These are phyloP conservation scores for Hoplodrina blanda DNA, from an alignment of 2,888 invertebrate genomes.

Conservation along the genomic window DNA sequence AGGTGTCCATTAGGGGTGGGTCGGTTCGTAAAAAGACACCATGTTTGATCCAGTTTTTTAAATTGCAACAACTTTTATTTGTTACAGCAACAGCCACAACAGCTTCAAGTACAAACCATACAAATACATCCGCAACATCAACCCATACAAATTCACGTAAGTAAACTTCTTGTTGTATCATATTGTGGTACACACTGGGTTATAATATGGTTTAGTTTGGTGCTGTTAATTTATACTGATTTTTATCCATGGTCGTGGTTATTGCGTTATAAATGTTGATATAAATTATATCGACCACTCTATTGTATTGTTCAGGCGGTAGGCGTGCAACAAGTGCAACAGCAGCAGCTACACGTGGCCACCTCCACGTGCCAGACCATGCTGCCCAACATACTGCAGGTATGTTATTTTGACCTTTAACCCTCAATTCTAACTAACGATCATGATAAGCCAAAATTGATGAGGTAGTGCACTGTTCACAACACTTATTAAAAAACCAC, in stretches of 20 bases:
- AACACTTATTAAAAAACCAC: too few species aligned
- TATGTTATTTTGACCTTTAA: slow-evolving; percentile 51
- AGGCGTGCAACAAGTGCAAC: slow-evolving; percentile 88
- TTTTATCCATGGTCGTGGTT: too few species aligned
- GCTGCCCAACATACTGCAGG: slow-evolving; percentile 88
- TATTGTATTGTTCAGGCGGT: slow-evolving; percentile 78
- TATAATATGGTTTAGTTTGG: too few species aligned
- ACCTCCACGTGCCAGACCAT: slow-evolving; percentile 87
- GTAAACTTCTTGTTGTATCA: slow-evolving; percentile 57
- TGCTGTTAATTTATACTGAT: too few species aligned
- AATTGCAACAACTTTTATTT: slow-evolving; percentile 8
- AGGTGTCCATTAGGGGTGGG: too few species aligned
- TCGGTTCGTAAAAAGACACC: too few species aligned
- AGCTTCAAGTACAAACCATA: slow-evolving; percentile 87
- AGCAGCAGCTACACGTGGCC: slow-evolving; percentile 88
- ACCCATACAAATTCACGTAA: slow-evolving; percentile 89
- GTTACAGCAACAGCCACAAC: slow-evolving; percentile 84
- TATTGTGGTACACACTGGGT: too few species aligned
- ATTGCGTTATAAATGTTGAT: too few species aligned
- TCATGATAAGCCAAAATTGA: too few species aligned
- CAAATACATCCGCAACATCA: slow-evolving; percentile 89
- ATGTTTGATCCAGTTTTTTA: not conserved
- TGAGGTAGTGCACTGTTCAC: too few species aligned
- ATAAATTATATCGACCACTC: too few species aligned
- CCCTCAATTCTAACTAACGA: too few species aligned